Evolutionary conservation across 2,113 vertebrate species (phyloP).

Genomic region (Morone saxatilis): DNA sequence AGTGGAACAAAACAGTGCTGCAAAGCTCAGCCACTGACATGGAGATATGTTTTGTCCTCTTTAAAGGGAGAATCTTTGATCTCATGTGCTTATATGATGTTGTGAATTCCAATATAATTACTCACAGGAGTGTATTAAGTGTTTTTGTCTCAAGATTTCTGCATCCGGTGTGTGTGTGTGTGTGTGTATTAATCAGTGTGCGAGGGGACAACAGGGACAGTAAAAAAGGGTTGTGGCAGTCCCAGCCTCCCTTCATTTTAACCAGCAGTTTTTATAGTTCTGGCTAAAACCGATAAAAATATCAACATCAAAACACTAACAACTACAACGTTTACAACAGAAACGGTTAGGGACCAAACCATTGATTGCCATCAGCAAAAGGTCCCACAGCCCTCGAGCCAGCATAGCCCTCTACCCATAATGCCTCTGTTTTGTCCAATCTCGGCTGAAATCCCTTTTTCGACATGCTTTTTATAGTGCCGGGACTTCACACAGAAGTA

Average conservation of each 20-base stretch:
- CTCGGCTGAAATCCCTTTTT: conserved; percentile 1
- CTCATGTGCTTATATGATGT: conserved; percentile 57
- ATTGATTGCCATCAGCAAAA: conserved; percentile 68
- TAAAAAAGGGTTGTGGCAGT: conserved; percentile 31
- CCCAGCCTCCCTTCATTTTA: conserved; percentile 37
- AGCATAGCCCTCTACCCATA: conserved; percentile 35
- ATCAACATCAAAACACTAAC: conserved; percentile 77
- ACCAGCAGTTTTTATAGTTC: conserved; percentile 30
- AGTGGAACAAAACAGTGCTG: conserved; percentile 53
- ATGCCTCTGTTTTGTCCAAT: conserved; percentile 32
- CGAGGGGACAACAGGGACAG: background rate
- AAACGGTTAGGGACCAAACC: conserved; percentile 66
- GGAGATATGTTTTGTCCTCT: conserved; percentile 52
- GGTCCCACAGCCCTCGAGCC: conserved; percentile 52
- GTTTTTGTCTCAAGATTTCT: conserved; percentile 12
- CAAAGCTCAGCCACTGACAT: conserved; percentile 54
- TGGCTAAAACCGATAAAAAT: conserved; percentile 65
- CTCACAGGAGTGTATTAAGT: conserved; percentile 20
- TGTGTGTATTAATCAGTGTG: conserved; percentile 25
- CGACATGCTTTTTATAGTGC: conserved; percentile 71
- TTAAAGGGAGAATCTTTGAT: conserved; percentile 62
- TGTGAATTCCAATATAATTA: conserved; percentile 34
- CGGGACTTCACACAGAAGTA: conserved; percentile 76
- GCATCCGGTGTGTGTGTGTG: background rate
- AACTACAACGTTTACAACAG: conserved; percentile 70